These are phyloP conservation scores for Parasteatoda lunata DNA, from an alignment of 2,888 invertebrate species.

Conservation along the genomic window DNA sequence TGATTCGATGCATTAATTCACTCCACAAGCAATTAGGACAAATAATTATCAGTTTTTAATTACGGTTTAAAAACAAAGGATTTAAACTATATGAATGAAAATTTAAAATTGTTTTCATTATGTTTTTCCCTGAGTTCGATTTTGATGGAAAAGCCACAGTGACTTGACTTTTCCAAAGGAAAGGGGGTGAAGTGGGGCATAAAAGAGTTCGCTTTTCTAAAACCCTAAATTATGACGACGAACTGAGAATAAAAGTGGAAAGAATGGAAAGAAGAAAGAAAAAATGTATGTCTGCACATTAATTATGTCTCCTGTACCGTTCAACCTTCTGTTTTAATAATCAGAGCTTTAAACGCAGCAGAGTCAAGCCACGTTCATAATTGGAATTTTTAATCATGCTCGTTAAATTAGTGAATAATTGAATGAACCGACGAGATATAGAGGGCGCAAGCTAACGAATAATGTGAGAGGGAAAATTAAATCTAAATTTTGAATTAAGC, in stretches of 20 bases:
- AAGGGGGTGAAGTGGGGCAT: background rate
- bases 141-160: background rate
- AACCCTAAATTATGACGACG: conserved; percentile 15
- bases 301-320: conserved; percentile 64
- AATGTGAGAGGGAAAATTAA: conserved; percentile 68
- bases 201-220: conserved; percentile 25
- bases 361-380: conserved; percentile 64
- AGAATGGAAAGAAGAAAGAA: conserved; percentile 35
- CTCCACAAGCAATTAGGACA: too few relatives aligned
- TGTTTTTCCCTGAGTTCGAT: background rate
- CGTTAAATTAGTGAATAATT: conserved; percentile 69
- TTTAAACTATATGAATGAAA: too few relatives aligned
- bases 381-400: conserved; percentile 69
- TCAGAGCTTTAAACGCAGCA: conserved; percentile 68
- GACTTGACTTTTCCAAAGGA: conserved; percentile 1
- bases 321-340: conserved; percentile 68
- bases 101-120: too few relatives aligned
- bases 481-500: conserved; percentile 69
- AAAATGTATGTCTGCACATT: conserved; percentile 60
- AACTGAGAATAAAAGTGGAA: conserved; percentile 24
- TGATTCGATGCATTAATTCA: too few relatives aligned
- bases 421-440: conserved; percentile 66
- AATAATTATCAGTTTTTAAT: too few relatives aligned
- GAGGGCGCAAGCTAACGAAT: conserved; percentile 65
- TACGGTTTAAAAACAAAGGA: too few relatives aligned